A percentile compares a stretch with the other conserved stretches of the same genome.
Evolutionary conservation across 2,113 vertebrate genomes (phyloP).

Genomic region (Zosterops hypoxanthus): DNA sequence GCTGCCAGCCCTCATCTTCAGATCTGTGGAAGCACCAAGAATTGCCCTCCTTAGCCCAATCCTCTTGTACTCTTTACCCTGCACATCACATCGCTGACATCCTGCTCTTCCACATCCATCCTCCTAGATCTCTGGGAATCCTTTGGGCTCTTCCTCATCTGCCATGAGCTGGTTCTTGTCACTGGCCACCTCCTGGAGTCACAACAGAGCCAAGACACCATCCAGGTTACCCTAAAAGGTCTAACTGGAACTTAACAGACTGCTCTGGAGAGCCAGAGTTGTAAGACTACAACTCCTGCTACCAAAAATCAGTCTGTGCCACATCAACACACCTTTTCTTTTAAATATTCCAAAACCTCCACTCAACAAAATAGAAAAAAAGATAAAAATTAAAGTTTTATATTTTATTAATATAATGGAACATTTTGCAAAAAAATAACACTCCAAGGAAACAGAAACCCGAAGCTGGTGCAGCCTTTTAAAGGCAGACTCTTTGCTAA

Average conservation of each 20-base stretch:
- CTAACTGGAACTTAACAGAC: too few relatives aligned
- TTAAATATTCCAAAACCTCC: neutral
- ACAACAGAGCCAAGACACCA: neutral
- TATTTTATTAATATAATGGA: neutral
- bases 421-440: neutral
- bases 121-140: neutral
- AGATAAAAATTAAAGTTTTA: neutral
- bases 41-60: neutral
- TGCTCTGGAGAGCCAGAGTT: neutral
- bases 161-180: neutral
- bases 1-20: too few relatives aligned
- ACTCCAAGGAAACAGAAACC: neutral
- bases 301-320: neutral
- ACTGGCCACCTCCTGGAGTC: neutral
- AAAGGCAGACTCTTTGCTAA: neutral
- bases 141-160: neutral
- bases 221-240: too few relatives aligned
- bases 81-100: neutral
- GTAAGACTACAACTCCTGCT: too few relatives aligned
- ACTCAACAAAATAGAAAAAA: neutral
- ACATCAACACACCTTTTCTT: neutral
- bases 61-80: fast-evolving
- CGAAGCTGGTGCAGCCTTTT: neutral
- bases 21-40: neutral
- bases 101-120: fast-evolving